These are phyloP conservation scores for Petaurus breviceps DNA, from an alignment of 2,113 vertebrate species.

Conservation along the genomic window DNA sequence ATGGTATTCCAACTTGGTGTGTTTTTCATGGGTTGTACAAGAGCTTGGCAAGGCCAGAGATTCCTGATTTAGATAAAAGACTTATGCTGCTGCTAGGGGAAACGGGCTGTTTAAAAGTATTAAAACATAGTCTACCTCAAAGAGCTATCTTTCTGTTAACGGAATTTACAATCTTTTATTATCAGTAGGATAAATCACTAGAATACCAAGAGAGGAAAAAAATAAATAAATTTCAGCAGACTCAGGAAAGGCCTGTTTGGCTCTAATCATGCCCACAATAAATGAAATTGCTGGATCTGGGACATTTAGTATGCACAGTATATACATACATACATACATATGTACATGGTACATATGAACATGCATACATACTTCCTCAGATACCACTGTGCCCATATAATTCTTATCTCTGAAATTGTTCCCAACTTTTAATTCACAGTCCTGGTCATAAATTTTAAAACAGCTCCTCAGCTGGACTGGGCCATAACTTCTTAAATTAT, in stretches of 20 bases:
- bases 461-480: background rate
- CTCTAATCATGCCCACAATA: slow-evolving; percentile 38
- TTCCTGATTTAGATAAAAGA: slow-evolving; percentile 50
- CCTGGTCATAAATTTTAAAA: background rate
- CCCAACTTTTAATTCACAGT: background rate
- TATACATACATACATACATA: background rate
- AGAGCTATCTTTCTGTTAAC: slow-evolving; percentile 29
- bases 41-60: slow-evolving; percentile 28
- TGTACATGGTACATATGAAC: background rate
- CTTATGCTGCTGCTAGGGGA: slow-evolving; percentile 6
- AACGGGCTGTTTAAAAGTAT: slow-evolving; percentile 36
- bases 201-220: background rate
- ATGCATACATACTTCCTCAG: background rate
- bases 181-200: slow-evolving; percentile 54
- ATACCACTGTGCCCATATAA: background rate
- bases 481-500: background rate
- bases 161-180: slow-evolving; percentile 56
- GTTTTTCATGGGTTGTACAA: slow-evolving; percentile 29
- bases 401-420: background rate
- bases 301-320: slow-evolving; percentile 1
- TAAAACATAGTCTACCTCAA: slow-evolving; percentile 37
- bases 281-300: slow-evolving; percentile 36
- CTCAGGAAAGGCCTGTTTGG: slow-evolving; percentile 4
- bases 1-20: background rate
- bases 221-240: slow-evolving; percentile 31